Evolutionary conservation across 2,888 invertebrate genomes (phyloP).

Genomic region (Lagria hirta): DNA sequence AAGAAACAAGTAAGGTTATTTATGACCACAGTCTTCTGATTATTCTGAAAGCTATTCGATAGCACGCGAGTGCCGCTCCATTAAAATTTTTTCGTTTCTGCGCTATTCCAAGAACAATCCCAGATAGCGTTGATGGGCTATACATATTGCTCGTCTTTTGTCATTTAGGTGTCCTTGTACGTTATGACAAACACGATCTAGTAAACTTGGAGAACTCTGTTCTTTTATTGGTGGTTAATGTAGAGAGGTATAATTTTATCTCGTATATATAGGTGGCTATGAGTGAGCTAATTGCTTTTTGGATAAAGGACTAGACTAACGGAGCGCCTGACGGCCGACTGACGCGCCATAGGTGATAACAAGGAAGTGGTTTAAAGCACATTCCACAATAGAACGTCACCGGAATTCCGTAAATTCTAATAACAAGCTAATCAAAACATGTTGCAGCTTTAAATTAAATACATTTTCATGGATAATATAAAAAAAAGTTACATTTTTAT

Average conservation of each 20-base stretch:
- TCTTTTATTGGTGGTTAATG: conserved; percentile 23
- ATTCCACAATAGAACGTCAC: conserved; percentile 33
- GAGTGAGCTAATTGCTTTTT: conserved; percentile 35
- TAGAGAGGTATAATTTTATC: conserved; percentile 11
- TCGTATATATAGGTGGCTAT: conserved; percentile 28
- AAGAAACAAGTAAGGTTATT: no score
- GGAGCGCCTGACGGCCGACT: conserved; percentile 35
- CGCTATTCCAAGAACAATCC: conserved; percentile 40
- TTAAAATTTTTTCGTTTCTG: conserved; percentile 27
- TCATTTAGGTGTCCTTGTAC: conserved; percentile 34
- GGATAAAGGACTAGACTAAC: conserved; percentile 25
- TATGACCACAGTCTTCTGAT: no score
- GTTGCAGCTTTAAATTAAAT: no score
- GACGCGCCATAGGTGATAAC: conserved; percentile 41
- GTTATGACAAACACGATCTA: conserved; percentile 21
- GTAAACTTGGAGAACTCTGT: conserved; percentile 11
- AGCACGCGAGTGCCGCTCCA: conserved; percentile 11
- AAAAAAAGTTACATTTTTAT: no score
- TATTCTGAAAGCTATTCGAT: conserved; percentile 3
- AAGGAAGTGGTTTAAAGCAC: conserved; percentile 39
- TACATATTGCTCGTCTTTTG: conserved; percentile 51
- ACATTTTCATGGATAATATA: neutral
- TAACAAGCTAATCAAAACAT: no score
- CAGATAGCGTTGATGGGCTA: no score
- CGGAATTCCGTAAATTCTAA: conserved; percentile 19